phyloP scores from a whole-genome alignment of 1,140 invertebrate genomes.

The Nasonia vitripennis region DNA sequence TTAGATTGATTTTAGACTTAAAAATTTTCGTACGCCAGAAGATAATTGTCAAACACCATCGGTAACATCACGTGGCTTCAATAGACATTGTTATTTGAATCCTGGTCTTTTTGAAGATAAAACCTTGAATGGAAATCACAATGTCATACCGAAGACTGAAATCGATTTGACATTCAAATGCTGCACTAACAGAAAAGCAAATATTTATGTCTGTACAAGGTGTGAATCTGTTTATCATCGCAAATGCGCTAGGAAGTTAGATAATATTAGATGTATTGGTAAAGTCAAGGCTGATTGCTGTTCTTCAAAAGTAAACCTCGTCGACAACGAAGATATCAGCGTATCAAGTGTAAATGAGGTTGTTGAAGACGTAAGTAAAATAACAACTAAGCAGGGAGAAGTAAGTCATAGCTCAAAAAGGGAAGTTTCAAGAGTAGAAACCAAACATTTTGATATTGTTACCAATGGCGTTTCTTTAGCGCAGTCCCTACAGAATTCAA shows the following conservation, averaged over 20 bases:
- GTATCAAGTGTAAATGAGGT: conserved; percentile 16
- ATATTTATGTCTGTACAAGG: conserved; percentile 36
- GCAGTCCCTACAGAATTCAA: conserved; percentile 34
- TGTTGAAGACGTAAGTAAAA: conserved; percentile 27
- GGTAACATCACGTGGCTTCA: conserved; percentile 77
- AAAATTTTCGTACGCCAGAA: conserved; percentile 57
- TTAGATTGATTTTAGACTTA: conserved; percentile 71
- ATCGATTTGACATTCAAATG: conserved; percentile 48
- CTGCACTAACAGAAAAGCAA: conserved; percentile 52
- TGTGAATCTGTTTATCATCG: conserved; percentile 51
- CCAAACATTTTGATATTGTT: conserved; percentile 26
- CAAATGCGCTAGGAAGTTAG: conserved; percentile 46
- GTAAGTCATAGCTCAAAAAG: conserved; percentile 41
- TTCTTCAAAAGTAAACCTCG: background rate
- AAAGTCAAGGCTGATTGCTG: conserved; percentile 42
- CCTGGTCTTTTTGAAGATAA: conserved; percentile 74
- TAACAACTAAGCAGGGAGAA: conserved; percentile 5
- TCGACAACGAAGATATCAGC: conserved; percentile 13
- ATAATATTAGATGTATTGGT: conserved; percentile 20
- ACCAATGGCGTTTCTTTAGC: conserved; percentile 1
- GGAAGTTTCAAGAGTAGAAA: conserved; percentile 7
- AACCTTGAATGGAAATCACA: conserved; percentile 19
- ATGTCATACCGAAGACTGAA: background rate
- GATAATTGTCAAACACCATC: conserved; percentile 76
- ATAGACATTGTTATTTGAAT: conserved; percentile 79